Conservation (phyloP, 2,113 vertebrate species). For the Narcine bancroftii region DNA sequence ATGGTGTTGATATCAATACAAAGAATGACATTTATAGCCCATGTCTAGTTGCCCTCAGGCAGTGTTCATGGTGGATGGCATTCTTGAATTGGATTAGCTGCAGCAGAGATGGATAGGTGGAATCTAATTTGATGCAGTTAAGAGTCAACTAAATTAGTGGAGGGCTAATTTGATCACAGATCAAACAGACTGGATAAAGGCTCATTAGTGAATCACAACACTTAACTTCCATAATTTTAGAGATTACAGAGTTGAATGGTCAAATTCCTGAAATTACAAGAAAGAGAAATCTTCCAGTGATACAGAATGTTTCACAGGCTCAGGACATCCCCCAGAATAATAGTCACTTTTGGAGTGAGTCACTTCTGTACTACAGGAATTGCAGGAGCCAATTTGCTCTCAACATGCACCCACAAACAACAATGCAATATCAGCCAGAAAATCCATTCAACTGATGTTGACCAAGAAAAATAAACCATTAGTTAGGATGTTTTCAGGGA, state of each 20-base stretch:
- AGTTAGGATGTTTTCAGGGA: no score
- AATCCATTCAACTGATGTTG: background rate
- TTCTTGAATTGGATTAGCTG: background rate
- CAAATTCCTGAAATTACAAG: background rate
- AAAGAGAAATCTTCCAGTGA: no score
- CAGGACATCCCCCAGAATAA: background rate
- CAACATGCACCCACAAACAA: background rate
- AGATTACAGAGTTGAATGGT: background rate
- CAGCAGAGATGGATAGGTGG: background rate
- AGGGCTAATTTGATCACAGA: background rate
- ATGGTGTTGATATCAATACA: background rate
- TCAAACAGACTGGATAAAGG: background rate
- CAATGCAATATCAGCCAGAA: background rate
- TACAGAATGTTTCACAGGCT: background rate
- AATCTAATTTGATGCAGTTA: background rate
- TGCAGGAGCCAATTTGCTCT: background rate
- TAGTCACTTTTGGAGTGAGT: background rate
- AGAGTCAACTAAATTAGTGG: background rate
- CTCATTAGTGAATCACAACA: background rate
- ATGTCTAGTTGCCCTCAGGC: background rate
- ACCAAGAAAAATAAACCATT: no score
- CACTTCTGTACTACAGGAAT: background rate
- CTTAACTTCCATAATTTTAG: background rate
- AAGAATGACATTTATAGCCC: background rate
- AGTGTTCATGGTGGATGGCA: accelerated